These are phyloP conservation scores for Micropoecilia bifurca DNA, from an alignment of 2,797 vertebrate genomes.

Conservation along the genomic window DNA sequence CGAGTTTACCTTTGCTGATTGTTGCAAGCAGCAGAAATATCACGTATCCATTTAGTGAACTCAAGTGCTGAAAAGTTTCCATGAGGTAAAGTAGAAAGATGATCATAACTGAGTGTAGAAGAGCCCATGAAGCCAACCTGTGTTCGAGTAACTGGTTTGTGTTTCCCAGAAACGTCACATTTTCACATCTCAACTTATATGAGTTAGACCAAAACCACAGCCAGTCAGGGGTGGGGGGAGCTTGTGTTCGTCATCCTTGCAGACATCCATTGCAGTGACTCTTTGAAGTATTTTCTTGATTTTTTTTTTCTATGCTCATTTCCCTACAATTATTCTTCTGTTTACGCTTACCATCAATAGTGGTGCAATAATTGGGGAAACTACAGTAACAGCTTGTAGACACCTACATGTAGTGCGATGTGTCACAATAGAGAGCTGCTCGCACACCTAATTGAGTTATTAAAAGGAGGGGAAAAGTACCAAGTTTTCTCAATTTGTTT, in stretches of 20 bases:
- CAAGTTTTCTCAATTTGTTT: neutral
- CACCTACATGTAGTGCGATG: neutral
- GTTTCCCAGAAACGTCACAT: conserved; percentile 69
- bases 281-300: conserved; percentile 29
- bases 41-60: conserved; percentile 27
- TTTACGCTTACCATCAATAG: neutral
- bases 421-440: neutral
- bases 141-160: conserved; percentile 51
- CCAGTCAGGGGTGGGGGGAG: conserved; percentile 35
- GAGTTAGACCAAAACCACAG: conserved; percentile 60
- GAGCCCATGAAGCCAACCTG: conserved; percentile 35
- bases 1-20: conserved; percentile 52
- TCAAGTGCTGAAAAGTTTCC: conserved; percentile 43
- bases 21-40: conserved; percentile 41
- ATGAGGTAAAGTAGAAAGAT: conserved; percentile 46
- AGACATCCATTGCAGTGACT: conserved; percentile 37
- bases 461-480: neutral
- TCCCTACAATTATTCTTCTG: conserved; percentile 13
- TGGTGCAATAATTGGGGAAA: conserved; percentile 15
- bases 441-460: neutral
- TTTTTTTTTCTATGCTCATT: neutral
- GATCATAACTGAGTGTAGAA: conserved; percentile 6
- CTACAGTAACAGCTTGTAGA: conserved; percentile 4
- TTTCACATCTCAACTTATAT: conserved; percentile 55
- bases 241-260: neutral